These are phyloP conservation scores for Entelurus aequoreus DNA, from an alignment of 2,113 vertebrate genomes.

Conservation along the genomic window DNA sequence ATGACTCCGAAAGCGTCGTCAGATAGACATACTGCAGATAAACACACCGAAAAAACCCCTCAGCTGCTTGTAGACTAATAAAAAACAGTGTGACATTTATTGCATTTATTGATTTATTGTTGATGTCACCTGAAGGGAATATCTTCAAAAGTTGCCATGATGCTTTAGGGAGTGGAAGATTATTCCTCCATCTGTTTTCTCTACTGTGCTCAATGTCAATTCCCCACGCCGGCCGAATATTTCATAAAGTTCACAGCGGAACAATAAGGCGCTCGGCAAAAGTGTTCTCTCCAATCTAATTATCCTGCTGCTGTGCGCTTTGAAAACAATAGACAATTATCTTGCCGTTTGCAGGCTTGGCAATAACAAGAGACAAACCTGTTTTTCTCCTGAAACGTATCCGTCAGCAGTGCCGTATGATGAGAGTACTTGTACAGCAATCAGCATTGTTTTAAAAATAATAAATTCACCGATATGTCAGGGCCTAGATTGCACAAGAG, in stretches of 20 bases:
- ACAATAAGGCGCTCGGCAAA: conserved; percentile 62
- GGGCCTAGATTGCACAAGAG: conserved; percentile 32
- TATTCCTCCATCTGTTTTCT: conserved; percentile 56
- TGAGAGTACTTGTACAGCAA: conserved; percentile 37
- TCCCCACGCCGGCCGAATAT: conserved; percentile 46
- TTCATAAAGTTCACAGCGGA: conserved; percentile 69
- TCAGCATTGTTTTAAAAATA: conserved; percentile 35
- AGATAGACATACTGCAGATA: conserved; percentile 23
- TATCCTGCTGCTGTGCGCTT: conserved; percentile 52
- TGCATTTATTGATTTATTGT: conserved; percentile 44
- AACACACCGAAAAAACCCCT: conserved; percentile 8
- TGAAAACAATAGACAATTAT: conserved; percentile 67
- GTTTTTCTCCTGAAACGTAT: conserved; percentile 58
- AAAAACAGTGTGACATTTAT: conserved; percentile 36
- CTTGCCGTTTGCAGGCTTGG: conserved; percentile 45
- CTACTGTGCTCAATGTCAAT: conserved; percentile 41
- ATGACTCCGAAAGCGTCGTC: conserved; percentile 35
- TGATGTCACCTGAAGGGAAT: conserved; percentile 61
- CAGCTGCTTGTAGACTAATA: conserved; percentile 24
- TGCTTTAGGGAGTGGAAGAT: conserved; percentile 39
- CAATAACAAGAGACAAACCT: conserved; percentile 63
- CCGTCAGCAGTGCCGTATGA: conserved; percentile 48
- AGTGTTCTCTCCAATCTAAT: conserved; percentile 61
- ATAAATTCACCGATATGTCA: conserved; percentile 30
- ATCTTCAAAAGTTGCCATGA: conserved; percentile 48